Evolutionary conservation across 1,140 invertebrate genomes (phyloP).

Genomic region (Ylistrum balloti): DNA sequence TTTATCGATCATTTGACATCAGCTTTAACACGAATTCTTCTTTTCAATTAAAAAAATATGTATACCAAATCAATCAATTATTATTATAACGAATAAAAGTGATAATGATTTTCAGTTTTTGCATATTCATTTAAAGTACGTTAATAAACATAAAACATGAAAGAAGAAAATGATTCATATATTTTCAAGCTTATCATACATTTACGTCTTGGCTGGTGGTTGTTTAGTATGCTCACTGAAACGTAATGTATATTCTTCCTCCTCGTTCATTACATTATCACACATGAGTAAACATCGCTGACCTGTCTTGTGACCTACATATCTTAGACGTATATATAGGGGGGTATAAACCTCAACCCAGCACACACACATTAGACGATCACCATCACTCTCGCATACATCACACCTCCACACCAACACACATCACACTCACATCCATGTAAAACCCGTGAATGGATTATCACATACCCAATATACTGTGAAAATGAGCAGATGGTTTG

Average conservation of each 20-base stretch:
- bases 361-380: neutral
- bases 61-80: too few species aligned
- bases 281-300: slow-evolving; percentile 21
- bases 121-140: too few species aligned
- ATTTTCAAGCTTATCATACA: neutral
- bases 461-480: neutral
- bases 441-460: neutral
- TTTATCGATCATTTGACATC: neutral
- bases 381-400: neutral
- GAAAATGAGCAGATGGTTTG: neutral
- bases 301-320: slow-evolving; percentile 38
- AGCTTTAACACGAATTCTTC: neutral
- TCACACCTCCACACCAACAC: slow-evolving; percentile 1
- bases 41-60: neutral
- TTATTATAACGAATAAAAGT: too few species aligned
- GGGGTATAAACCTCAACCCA: neutral
- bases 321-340: neutral
- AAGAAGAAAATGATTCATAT: neutral
- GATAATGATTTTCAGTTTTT: too few species aligned
- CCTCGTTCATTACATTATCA: slow-evolving; percentile 32
- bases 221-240: slow-evolving; percentile 19
- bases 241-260: slow-evolving; percentile 38
- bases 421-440: neutral
- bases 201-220: neutral
- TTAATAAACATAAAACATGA: neutral